These are phyloP conservation scores for Artibeus lituratus DNA, from an alignment of 2,797 vertebrate genomes.

Conservation along the genomic window DNA sequence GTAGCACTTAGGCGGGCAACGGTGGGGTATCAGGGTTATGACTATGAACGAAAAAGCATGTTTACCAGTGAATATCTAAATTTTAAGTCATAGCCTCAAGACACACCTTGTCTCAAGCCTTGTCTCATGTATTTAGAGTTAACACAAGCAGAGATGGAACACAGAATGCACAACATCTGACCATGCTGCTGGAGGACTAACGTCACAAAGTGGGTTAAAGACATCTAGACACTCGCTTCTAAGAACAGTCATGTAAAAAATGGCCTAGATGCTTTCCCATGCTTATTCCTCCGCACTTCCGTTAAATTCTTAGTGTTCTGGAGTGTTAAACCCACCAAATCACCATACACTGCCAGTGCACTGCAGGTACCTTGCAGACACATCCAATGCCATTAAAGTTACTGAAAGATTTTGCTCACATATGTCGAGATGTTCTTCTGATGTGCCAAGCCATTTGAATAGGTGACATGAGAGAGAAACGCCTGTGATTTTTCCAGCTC, in stretches of 20 bases:
- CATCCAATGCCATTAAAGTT: neutral
- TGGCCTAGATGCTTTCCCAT: neutral
- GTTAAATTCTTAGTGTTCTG: neutral
- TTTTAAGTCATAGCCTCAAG: conserved; percentile 44
- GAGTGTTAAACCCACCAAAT: neutral
- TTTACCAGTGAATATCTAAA: conserved; percentile 54
- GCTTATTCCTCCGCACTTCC: neutral
- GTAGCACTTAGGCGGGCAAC: conserved; percentile 55
- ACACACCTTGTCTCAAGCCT: conserved; percentile 47
- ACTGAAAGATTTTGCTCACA: neutral
- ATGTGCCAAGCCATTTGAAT: neutral
- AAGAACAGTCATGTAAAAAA: neutral
- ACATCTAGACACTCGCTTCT: neutral
- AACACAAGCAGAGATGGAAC: conserved; percentile 27
- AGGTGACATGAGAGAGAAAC: neutral
- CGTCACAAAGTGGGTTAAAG: neutral
- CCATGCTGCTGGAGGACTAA: neutral
- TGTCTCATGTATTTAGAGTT: conserved; percentile 45
- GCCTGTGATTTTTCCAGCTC: neutral
- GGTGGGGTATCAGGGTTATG: conserved; percentile 47
- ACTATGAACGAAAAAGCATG: conserved; percentile 57
- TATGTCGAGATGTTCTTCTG: neutral
- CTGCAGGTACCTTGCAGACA: neutral
- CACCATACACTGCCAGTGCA: neutral
- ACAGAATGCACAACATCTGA: neutral